Conservation (phyloP, 2,888 invertebrate genomes). For the Caenorhabditis afra region DNA sequence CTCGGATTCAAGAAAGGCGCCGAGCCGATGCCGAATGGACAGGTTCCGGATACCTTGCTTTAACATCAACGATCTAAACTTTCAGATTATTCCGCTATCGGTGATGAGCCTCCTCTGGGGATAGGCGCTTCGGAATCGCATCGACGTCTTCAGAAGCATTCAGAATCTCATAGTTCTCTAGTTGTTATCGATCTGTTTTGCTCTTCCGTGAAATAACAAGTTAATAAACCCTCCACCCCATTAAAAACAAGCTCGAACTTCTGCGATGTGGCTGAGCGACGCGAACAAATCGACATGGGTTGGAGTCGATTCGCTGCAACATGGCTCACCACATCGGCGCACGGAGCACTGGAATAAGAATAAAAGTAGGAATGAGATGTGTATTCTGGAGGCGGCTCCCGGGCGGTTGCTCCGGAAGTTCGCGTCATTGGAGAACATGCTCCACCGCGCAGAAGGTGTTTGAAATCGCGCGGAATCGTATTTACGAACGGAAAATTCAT, state of each 20-base stretch:
- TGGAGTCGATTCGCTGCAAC: conserved; percentile 23
- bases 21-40: conserved; percentile 71
- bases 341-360: background rate
- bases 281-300: conserved; percentile 41
- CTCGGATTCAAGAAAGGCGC: conserved; percentile 74
- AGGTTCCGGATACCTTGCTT: conserved; percentile 38
- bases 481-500: background rate
- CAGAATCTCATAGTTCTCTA: conserved; percentile 43
- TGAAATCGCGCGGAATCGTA: background rate
- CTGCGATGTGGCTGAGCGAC: conserved; percentile 46
- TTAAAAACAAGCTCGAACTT: background rate
- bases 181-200: conserved; percentile 8
- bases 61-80: conserved; percentile 16
- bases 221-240: conserved; percentile 1
- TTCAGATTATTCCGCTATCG: conserved; percentile 72
- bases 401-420: conserved; percentile 14
- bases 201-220: background rate
- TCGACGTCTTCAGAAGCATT: conserved; percentile 9
- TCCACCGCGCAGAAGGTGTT: background rate
- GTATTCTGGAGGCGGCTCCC: background rate
- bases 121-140: conserved; percentile 35
- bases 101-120: conserved; percentile 75
- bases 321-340: conserved; percentile 39
- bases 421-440: background rate
- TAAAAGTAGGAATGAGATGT: conserved; percentile 5